A percentile compares a stretch with the other conserved stretches of the same genome.
These are phyloP conservation scores for Spongilla lacustris DNA, from an alignment of 37 sponge, comb jelly and placozoan genomes.

Conservation along the genomic window DNA sequence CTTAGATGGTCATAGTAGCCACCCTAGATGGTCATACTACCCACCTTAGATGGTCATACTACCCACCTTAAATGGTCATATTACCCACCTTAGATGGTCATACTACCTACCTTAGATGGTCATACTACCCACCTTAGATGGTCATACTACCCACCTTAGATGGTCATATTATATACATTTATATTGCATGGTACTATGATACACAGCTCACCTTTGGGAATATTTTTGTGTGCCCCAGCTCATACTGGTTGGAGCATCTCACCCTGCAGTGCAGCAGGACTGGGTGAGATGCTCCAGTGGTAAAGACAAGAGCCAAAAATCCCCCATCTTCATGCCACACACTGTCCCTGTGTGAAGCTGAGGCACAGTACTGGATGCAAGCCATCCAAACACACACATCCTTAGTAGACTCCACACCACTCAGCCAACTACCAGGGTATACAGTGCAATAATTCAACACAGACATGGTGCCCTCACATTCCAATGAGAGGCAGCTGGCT, in stretches of 20 bases:
- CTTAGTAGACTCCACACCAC: constrained; percentile 60
- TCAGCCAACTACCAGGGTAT: constrained; percentile 67
- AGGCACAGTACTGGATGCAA: constrained; percentile 54
- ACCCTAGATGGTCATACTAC: background rate
- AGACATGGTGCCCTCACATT: constrained; percentile 53
- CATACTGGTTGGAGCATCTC: background rate
- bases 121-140: background rate
- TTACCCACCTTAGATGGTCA: background rate
- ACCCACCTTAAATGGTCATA: background rate
- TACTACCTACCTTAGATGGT: background rate
- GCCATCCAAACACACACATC: constrained; percentile 83
- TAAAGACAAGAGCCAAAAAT: constrained; percentile 3
- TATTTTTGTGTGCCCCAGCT: background rate
- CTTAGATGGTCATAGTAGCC: background rate
- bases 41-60: too few species aligned
- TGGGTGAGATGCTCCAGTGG: background rate
- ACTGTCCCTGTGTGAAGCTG: constrained; percentile 27
- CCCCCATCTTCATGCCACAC: constrained; percentile 19
- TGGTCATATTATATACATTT: background rate
- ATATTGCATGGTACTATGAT: background rate
- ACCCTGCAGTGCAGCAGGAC: background rate
- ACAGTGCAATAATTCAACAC: background rate
- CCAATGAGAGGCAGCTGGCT: constrained; percentile 75
- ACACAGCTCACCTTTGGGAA: background rate
- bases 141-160: background rate